Evolutionary conservation across 2,888 invertebrate genomes (phyloP), one percentile per base, ranked within the genome.

Genomic region (Synergus gifuensis): DNA sequence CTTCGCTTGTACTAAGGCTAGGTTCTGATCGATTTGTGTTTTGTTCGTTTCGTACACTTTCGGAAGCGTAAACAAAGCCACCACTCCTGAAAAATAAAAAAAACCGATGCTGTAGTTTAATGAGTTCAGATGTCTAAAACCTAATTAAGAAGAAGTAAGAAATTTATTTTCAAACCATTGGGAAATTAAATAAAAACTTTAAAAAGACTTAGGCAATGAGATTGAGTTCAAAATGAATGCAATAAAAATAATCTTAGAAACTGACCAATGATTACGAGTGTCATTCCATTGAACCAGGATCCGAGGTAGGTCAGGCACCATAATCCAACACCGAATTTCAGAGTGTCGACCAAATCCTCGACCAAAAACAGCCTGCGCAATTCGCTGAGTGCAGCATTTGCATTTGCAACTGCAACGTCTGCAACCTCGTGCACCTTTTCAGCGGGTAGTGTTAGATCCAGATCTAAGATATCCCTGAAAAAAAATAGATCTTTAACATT

Each of bases 201-300:
- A 11, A 4, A 9, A 44, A 44, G 11, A 12, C 11, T 44, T 44
- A 9, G 3, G 12, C 2, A 44, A 44, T 44, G 44, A 44, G 44
- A 12, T 44, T 9, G 44, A 12, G 3, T 44, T 11, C 1, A 44
- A 44, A 54, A 66, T 76, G 22, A 58, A 67, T 42, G 28, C 3
- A 28, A 64, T 9, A 66, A 12, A 77, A 78, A 54, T 76, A 18
- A 14, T 77, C 60, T 77, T 62, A 76, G 54, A 28, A 82, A 83
- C 85, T 83, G 78, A 98, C 98, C 97, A 91, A 99, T 95, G 92
- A 99, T 98, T 92, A 99, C 96, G 89, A 99, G 96, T 88, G 99
- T 98, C 96, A 99, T 97, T 93, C 99, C 99, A 93, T 99, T 99
- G 95, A 99, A 99, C 97, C 98, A 99, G 90, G 98, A 96, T 91